Evolutionary conservation across 1,140 invertebrate genomes (phyloP), one percentile per base, ranked within the genome.

Genomic region (Rhagoletis pomonella): DNA sequence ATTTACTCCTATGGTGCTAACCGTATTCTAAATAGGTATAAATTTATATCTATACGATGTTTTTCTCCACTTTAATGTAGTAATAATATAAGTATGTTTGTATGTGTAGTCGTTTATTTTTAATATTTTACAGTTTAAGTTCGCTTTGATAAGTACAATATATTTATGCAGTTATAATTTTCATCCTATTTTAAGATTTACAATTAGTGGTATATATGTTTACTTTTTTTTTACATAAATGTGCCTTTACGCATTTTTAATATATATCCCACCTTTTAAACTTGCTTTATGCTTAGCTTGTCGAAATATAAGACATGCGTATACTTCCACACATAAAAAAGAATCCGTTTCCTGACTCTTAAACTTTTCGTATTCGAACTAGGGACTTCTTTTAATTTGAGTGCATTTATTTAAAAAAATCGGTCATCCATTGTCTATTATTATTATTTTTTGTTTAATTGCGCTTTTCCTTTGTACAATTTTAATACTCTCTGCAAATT

Each of bases 401-500:
- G 47, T 81, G 47, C 44, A 77, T 50, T n/a, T 77, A 44, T 55
- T 81, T 81, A 14, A 55, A 50, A 50, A 81, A 81, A 81, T 81
- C 73, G 19, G 7, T 42, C 42, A 50, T 55, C 6, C 47, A 81
- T n/a, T n/a, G 47, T 55, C 1, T 50, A 4, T 17, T 62, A 47
- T 29, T 29, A 29, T 29, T 29, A 50, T 62, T 60, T 7, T 62
- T 62, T 86, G 42, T 60, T 86, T 86, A 62, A 62, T 86, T 62
- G 58, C 58, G 85, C 58, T 62, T 86, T 86, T 62, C 6, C 42
- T 62, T 86, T 86, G 85, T 86, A 86, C 85, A 86, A 86, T 62
- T 39, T 65, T 86, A 62, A 62, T 86, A 86, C 62, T 86, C 62
- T 86, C 4, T 86, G 84, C 85, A 86, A 86, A 86, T 39, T 62